phyloP scores from a whole-genome alignment of 2,888 invertebrate species.

The Acanthosoma haemorrhoidale region DNA sequence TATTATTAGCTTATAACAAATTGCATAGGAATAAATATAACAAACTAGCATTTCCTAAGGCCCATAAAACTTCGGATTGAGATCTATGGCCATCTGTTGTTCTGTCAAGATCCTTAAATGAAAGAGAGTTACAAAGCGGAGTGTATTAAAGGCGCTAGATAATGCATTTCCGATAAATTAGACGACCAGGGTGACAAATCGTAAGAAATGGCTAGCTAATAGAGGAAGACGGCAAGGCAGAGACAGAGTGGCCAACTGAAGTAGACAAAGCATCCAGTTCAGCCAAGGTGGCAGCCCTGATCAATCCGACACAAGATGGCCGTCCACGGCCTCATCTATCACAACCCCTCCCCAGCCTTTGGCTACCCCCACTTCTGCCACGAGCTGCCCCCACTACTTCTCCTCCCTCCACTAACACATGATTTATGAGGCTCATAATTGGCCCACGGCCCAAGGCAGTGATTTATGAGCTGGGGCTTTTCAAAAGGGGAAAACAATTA shows the following conservation, averaged over 20 bases:
- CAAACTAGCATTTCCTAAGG: no score
- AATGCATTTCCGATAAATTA: background rate
- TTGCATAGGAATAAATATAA: no score
- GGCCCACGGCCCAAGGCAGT: slow-evolving; percentile 16
- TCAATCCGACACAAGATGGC: slow-evolving; percentile 27
- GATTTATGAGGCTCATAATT: slow-evolving; percentile 29
- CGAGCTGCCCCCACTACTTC: background rate
- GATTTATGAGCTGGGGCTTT: slow-evolving; percentile 24
- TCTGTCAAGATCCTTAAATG: no score
- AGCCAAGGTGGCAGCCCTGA: slow-evolving; percentile 28
- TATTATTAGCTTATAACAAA: no score
- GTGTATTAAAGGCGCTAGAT: background rate
- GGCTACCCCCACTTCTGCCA: background rate
- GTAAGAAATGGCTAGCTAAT: slow-evolving; percentile 5
- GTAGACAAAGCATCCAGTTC: slow-evolving; percentile 24
- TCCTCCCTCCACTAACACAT: slow-evolving; percentile 19
- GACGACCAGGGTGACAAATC: background rate
- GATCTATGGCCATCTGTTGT: no score
- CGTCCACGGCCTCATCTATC: slow-evolving; percentile 18
- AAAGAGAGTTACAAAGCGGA: no score
- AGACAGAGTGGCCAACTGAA: slow-evolving; percentile 24
- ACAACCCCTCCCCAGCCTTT: background rate
- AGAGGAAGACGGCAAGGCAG: slow-evolving; percentile 1
- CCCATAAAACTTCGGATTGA: no score
- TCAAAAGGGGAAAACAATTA: slow-evolving; percentile 30